Conservation (phyloP, 1,140 invertebrate genomes). For the Brachionus asplanchnoidis region DNA sequence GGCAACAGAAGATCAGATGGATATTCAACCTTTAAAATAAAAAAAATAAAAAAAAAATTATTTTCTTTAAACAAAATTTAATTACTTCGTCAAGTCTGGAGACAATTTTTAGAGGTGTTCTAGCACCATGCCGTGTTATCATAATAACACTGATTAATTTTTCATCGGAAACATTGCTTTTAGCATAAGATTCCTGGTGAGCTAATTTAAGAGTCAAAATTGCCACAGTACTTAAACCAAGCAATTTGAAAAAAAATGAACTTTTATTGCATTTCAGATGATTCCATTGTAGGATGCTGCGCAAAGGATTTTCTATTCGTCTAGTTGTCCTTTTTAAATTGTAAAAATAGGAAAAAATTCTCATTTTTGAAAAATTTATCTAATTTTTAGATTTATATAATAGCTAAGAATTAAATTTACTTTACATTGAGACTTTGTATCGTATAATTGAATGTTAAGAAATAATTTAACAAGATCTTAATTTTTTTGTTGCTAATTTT, state of each 20-base stretch:
- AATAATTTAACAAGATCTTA: not conserved
- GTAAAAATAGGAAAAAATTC: not conserved
- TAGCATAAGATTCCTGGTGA: not conserved
- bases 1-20: not conserved
- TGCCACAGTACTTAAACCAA: not conserved
- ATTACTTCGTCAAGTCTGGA: conserved; percentile 20
- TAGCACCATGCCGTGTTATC: conserved; percentile 36
- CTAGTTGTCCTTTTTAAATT: not conserved
- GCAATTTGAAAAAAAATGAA: not conserved
- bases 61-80: not conserved
- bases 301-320: not conserved
- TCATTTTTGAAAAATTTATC: not conserved
- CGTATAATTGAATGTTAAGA: not conserved
- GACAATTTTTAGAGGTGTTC: conserved; percentile 16
- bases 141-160: conserved; percentile 8
- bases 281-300: not conserved
- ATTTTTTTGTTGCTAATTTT: not conserved
- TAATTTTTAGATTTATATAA: not conserved
- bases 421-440: no score
- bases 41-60: not conserved
- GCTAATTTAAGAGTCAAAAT: not conserved
- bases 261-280: not conserved
- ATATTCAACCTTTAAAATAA: conserved; percentile 1
- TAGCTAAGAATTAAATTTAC: no score
- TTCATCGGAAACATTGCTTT: not conserved